Percentiles rank a stretch among this genome's conserved stretches.
These are phyloP conservation scores for Aporrectodea caliginosa DNA, from an alignment of 1,140 invertebrate genomes.

Conservation along the genomic window DNA sequence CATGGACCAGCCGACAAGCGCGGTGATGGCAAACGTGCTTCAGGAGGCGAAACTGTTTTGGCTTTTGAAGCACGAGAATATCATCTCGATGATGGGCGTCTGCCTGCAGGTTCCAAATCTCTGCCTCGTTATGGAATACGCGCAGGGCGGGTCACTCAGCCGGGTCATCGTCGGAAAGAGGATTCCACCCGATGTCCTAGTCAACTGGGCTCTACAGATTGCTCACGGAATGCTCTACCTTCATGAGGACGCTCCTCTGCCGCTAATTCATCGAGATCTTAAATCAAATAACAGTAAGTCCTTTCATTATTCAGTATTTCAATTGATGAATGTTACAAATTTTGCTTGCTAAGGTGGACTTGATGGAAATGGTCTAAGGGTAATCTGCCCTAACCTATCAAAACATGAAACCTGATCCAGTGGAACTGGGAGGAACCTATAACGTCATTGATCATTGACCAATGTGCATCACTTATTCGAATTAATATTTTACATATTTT, in stretches of 20 bases:
- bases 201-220: constrained; percentile 40
- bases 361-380: too few relatives aligned
- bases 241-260: constrained; percentile 30
- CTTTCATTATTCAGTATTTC: too few relatives aligned
- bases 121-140: constrained; percentile 43
- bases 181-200: constrained; percentile 37
- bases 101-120: constrained; percentile 40
- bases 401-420: too few relatives aligned
- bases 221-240: constrained; percentile 36
- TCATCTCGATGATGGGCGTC: constrained; percentile 43
- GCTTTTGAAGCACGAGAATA: constrained; percentile 41
- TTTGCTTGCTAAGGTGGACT: too few relatives aligned
- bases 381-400: too few relatives aligned
- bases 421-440: too few relatives aligned
- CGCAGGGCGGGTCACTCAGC: constrained; percentile 39
- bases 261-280: constrained; percentile 34
- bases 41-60: constrained; percentile 40
- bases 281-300: constrained; percentile 33
- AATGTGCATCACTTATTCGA: too few relatives aligned
- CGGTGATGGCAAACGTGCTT: constrained; percentile 18
- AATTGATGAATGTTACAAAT: too few relatives aligned
- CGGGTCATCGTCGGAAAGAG: constrained; percentile 35
- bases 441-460: too few relatives aligned
- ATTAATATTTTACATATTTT: too few relatives aligned
- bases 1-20: constrained; percentile 38